A percentile compares a stretch with the other conserved stretches of the same genome.
These are phyloP conservation scores for Paratrypauchen microcephalus DNA, from an alignment of 2,797 vertebrate genomes.

Conservation along the genomic window DNA sequence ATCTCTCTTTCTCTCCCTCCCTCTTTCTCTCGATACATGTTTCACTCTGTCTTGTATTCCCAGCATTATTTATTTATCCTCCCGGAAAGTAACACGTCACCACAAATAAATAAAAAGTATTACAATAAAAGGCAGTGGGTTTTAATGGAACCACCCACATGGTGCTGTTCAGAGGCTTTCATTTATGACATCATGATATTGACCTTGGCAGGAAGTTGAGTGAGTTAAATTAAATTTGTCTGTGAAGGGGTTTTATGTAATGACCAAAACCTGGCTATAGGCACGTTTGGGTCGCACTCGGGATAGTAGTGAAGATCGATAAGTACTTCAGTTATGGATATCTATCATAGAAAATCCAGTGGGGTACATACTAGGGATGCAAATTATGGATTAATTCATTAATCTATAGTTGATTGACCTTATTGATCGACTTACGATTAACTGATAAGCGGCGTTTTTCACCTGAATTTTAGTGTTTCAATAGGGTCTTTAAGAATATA, in stretches of 20 bases:
- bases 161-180: constrained; percentile 51
- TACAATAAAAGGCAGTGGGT: constrained; percentile 52
- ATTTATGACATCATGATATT: constrained; percentile 71
- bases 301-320: constrained; percentile 13
- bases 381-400: too few relatives aligned
- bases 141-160: constrained; percentile 49
- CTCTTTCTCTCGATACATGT: constrained; percentile 20
- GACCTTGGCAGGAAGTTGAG: constrained; percentile 38
- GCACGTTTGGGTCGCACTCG: constrained; percentile 7
- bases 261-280: not conserved
- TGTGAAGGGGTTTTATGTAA: constrained; percentile 47
- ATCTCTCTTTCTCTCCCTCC: not conserved
- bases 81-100: constrained; percentile 50
- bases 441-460: too few relatives aligned
- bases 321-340: not conserved
- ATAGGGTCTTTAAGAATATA: too few relatives aligned
- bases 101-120: constrained; percentile 64
- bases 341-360: not conserved
- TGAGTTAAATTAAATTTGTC: constrained; percentile 59
- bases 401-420: too few relatives aligned
- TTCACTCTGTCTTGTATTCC: constrained; percentile 22
- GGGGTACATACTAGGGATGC: too few relatives aligned
- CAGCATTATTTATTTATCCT: constrained; percentile 59
- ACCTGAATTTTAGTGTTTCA: too few relatives aligned
- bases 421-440: too few relatives aligned